Percentiles rank a stretch among this genome's conserved stretches.
Conservation (phyloP, 1,140 invertebrate genomes). For the Papilio glaucus region DNA sequence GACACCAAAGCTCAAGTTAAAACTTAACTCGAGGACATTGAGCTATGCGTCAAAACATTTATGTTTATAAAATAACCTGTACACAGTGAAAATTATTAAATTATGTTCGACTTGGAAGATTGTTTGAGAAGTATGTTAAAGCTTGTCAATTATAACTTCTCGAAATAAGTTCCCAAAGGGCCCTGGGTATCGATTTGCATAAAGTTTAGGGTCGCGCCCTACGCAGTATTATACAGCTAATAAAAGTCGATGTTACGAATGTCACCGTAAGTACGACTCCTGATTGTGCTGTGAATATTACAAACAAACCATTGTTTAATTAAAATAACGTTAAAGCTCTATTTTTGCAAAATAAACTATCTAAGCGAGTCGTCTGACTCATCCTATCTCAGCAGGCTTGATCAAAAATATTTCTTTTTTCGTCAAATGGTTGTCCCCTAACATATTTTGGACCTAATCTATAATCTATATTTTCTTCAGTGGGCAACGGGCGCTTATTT, state of each 20-base stretch:
- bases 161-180: background rate
- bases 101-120: background rate
- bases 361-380: too few relatives aligned
- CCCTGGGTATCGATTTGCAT: background rate
- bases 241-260: background rate
- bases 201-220: slow-evolving; percentile 7
- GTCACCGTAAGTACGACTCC: background rate
- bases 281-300: background rate
- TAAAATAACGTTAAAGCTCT: background rate
- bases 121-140: background rate
- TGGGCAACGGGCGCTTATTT: too few relatives aligned
- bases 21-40: background rate
- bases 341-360: too few relatives aligned
- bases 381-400: too few relatives aligned
- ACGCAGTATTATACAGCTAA: background rate
- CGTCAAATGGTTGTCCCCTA: too few relatives aligned
- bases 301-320: background rate
- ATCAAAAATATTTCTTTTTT: too few relatives aligned
- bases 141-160: background rate
- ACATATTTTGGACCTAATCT: too few relatives aligned
- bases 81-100: background rate
- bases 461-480: too few relatives aligned
- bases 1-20: background rate
- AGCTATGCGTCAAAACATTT: too few relatives aligned
- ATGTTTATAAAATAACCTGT: too few relatives aligned